Evolutionary conservation across 2,888 invertebrate genomes (phyloP), one percentile per base, ranked within the genome.

Genomic region (Dasysyrphus tricinctus): DNA sequence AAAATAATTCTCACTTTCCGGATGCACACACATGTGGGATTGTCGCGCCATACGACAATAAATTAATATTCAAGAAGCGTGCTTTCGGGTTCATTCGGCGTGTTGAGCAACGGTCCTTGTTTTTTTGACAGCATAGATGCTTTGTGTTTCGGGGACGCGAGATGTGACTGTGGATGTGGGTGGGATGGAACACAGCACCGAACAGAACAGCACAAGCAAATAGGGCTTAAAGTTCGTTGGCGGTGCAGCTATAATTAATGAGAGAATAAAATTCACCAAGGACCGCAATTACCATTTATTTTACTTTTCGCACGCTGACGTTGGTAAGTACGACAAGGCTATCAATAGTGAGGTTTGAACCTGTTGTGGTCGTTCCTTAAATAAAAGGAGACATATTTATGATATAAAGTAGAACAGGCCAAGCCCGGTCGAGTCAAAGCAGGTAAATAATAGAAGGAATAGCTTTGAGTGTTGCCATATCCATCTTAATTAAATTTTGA

Each of bases 211-310:
- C 16, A 24, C 57, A 67, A 29, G 37, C 67, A 44, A 61, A 67
- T 44, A 70, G 65, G 54, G 75, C 32, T 75, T 56, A 49, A 83
- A 24, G 51, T 69, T 54, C 16, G 34, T 34, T 34, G 57, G 11
- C 16, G 29, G 73, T 72, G 80, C 61, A 69, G 78, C 72, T 59
- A 74, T 86, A 82, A 86, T 86, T 86, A 86, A 82, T 86, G 82
- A 79, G 78, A 75, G 63, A 78, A 86, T 86, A 78, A 79, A 86
- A 82, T 75, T 54, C 86, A 49, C 70, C 85, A 70, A 85, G 81
- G 81, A 85, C 85, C 81, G 57, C 85, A 85, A 85, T 85, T 81
- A 81, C 81, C 81, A 85, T 85, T 65, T 77, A 81, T 85, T 85
- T 81, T 81, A 74, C 85, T 85, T 85, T 85, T 85, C 73, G 39